These are phyloP conservation scores for Numenius phaeopus DNA, from an alignment of 2,797 vertebrate species.

Conservation along the genomic window DNA sequence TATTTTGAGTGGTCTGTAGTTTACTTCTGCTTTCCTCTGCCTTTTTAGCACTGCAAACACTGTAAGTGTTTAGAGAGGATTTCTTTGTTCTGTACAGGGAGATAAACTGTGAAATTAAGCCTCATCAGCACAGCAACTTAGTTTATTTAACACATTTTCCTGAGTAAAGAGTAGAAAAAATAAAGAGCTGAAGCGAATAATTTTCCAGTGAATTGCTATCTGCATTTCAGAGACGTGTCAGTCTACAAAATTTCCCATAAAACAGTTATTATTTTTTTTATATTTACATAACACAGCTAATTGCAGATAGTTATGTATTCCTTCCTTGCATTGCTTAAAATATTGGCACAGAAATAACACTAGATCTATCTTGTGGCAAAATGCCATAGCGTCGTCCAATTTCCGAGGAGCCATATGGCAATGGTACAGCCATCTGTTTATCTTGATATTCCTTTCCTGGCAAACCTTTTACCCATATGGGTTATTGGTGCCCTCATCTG, in stretches of 20 bases:
- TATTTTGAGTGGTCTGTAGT: neutral
- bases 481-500: constrained; percentile 78
- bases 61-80: neutral
- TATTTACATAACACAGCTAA: constrained; percentile 61
- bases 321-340: constrained; percentile 64
- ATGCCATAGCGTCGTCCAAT: constrained; percentile 59
- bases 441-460: constrained; percentile 78
- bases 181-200: neutral
- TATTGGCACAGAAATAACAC: constrained; percentile 60
- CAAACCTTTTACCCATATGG: constrained; percentile 79
- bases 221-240: neutral
- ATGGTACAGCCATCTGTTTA: constrained; percentile 79
- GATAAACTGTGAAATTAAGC: constrained; percentile 56
- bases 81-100: constrained; percentile 19
- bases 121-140: constrained; percentile 15
- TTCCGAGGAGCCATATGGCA: constrained; percentile 78
- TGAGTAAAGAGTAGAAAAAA: neutral
- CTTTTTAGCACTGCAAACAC: neutral
- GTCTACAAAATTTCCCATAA: constrained; percentile 9
- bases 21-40: neutral
- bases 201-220: constrained; percentile 22
- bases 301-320: constrained; percentile 51
- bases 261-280: constrained; percentile 23
- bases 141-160: constrained; percentile 34
- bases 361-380: constrained; percentile 75